Evolutionary conservation across 2,797 vertebrate genomes (phyloP).

Genomic region (Poliocrania exsul): DNA sequence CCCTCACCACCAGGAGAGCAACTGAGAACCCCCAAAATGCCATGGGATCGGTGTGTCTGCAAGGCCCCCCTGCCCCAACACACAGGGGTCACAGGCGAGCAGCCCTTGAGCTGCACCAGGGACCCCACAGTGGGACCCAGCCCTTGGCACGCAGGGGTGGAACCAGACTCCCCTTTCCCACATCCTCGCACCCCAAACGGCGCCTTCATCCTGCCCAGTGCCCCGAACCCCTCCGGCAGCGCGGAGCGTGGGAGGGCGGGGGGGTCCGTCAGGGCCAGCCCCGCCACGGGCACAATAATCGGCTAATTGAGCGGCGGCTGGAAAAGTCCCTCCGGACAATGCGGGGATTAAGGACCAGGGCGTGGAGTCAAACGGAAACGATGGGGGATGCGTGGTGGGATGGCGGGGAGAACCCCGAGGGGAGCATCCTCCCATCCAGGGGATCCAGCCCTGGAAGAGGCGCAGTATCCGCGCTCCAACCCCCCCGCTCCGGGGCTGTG

Average conservation of each 20-base stretch:
- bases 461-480: neutral
- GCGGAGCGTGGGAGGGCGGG: neutral
- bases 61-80: neutral
- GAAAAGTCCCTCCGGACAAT: slow-evolving; percentile 16
- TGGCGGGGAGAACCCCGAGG: neutral
- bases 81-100: accelerated
- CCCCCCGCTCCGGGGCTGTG: accelerated
- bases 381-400: neutral
- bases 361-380: neutral
- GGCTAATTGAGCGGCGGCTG: slow-evolving; percentile 33
- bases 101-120: accelerated
- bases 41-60: accelerated
- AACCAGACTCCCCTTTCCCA: accelerated
- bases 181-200: accelerated
- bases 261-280: neutral
- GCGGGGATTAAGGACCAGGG: neutral
- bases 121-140: neutral
- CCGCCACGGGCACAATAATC: neutral
- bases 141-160: accelerated
- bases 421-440: neutral
- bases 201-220: accelerated
- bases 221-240: neutral
- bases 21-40: neutral
- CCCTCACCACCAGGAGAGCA: neutral
- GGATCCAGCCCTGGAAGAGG: neutral